Percentiles rank a stretch among this genome's conserved stretches.
Evolutionary conservation across 2,113 vertebrate genomes (phyloP).

Genomic region (Menura novaehollandiae): DNA sequence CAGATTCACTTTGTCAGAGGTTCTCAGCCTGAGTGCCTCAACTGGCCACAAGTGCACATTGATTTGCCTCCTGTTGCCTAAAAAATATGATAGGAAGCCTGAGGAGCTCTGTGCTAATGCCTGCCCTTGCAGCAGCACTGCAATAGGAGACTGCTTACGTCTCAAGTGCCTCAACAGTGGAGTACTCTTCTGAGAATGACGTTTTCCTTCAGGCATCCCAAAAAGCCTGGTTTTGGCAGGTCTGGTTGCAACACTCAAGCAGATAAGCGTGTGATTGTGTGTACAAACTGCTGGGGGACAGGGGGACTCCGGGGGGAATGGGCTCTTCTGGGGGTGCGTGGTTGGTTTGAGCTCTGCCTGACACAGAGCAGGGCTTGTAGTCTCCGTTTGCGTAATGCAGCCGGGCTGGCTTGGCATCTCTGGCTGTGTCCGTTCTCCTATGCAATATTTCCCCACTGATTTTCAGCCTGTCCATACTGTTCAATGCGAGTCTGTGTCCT

Average conservation of each 20-base stretch:
- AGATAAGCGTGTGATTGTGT: constrained; percentile 50
- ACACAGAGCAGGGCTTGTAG: not conserved
- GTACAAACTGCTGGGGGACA: not conserved
- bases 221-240: constrained; percentile 7
- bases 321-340: not conserved
- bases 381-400: not conserved
- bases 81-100: not conserved
- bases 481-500: not conserved
- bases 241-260: not conserved
- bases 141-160: not conserved
- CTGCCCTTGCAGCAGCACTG: not conserved
- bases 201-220: constrained; percentile 41
- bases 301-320: not conserved
- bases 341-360: not conserved
- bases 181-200: constrained; percentile 38
- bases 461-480: not conserved
- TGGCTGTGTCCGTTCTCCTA: not conserved
- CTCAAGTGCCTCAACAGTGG: constrained; percentile 25
- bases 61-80: not conserved
- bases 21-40: not conserved
- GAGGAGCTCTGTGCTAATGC: not conserved
- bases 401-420: not conserved
- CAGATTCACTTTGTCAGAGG: not conserved
- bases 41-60: not conserved
- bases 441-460: not conserved